Conservation (phyloP, 1,140 invertebrate species). For the Phortica variegata region DNA sequence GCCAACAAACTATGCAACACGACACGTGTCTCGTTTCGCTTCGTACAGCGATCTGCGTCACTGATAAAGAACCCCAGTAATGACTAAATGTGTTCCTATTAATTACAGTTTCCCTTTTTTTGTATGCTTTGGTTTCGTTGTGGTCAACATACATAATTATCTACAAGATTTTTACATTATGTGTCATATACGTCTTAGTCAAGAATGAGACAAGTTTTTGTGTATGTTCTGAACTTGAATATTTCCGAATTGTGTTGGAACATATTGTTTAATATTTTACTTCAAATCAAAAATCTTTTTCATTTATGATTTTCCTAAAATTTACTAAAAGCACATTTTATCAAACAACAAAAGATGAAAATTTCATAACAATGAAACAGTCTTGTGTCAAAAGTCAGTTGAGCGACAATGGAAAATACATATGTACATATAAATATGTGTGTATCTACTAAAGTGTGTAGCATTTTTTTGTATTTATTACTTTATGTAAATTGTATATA, state of each 20-base stretch:
- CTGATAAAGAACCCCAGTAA: constrained; percentile 39
- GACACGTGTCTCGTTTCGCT: constrained; percentile 16
- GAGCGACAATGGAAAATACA: constrained; percentile 12
- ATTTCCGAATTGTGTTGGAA: too few species aligned
- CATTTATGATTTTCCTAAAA: too few species aligned
- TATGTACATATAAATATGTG: constrained; percentile 16
- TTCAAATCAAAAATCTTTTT: too few species aligned
- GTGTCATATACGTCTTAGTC: not conserved
- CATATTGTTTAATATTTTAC: too few species aligned
- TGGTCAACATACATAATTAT: not conserved
- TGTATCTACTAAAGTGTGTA: too few species aligned
- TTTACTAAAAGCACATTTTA: too few species aligned
- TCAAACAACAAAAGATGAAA: too few species aligned
- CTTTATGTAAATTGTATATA: constrained; percentile 43
- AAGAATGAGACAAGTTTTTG: too few species aligned
- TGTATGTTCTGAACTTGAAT: constrained; percentile 22
- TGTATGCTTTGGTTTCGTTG: not conserved
- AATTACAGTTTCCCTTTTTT: constrained; percentile 36
- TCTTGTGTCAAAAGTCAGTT: too few species aligned
- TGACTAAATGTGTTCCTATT: constrained; percentile 43
- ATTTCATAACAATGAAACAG: too few species aligned
- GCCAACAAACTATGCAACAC: too few species aligned
- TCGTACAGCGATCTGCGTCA: constrained; percentile 22
- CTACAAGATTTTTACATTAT: constrained; percentile 5
- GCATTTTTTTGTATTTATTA: constrained; percentile 17